Base-by-base conservation (phyloP, 2,113 vertebrate species). In the Sinocyclocheilus maitianheensis region DNA sequence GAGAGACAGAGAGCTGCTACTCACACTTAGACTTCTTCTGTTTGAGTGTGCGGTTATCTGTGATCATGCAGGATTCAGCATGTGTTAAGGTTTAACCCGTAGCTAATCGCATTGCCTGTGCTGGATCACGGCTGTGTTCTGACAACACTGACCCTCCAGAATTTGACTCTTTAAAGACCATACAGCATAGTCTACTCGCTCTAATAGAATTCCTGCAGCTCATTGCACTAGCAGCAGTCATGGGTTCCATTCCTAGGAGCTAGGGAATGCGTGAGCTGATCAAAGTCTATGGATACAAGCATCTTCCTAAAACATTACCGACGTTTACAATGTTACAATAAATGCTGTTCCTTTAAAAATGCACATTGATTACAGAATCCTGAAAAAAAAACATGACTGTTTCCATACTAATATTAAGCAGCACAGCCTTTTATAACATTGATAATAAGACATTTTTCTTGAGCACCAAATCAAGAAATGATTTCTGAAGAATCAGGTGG, bases 61-160 rank as follows among this genome's bases (percentile, higher is more conserved):
- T 85, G 83, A 77, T 60, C 75, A 63, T 85, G 74, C 34, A 22
- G 75, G 75, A 67, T 65, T 78, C 60, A 67, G 74, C 77, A 77
- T 85, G 46, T 85, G 84, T 77, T 69, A 63, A 26, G 43, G 37
- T 77, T 77, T 79, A 51, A 88, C 24, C 81, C 71, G 58, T 81
- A 24, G 67, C 79, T 81, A 67, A 81, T 81, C 37, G n/a, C 40
- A 81, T 81, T 67, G 60, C 60, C 79, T 26, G n/a, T 67, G 79
- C 63, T 46, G 40, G 48, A 81, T 67, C 79, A 67, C 40, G 60
- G 62, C 79, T 65, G 14, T 48, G 79, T 65, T 67, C 40, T 80
- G 55, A 48, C n/a, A 81, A 48, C 60, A 81, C 43, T 14, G n/a
- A 79, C 40, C 83, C 48, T 53, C 62, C 58, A 22, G 65, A 43